Conservation (phyloP, 2,888 invertebrate species). For the Drosophila conformis region DNA sequence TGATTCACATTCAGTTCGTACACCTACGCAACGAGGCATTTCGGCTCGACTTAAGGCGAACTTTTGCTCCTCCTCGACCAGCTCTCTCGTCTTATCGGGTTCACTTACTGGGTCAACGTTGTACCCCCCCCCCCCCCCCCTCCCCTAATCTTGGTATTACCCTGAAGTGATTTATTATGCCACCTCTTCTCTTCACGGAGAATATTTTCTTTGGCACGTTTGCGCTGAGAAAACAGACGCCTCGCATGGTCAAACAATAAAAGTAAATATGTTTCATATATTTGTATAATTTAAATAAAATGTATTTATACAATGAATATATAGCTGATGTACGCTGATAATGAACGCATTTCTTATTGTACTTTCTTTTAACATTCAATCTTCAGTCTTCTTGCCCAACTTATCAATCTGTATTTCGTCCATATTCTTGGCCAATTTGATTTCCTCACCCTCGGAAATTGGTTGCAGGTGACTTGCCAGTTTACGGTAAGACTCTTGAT, state of each 20-base stretch:
- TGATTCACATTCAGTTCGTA: conserved; percentile 10
- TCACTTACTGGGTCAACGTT: conserved; percentile 70
- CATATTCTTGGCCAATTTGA: not conserved
- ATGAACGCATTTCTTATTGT: conserved; percentile 9
- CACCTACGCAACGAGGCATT: conserved; percentile 49
- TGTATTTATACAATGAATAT: not conserved
- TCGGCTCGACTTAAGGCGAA: conserved; percentile 60
- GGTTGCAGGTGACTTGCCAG: not conserved
- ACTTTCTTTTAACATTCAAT: not conserved
- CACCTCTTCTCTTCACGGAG: conserved; percentile 16
- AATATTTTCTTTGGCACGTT: conserved; percentile 67
- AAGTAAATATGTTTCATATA: conserved; percentile 3
- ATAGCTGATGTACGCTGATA: conserved; percentile 6
- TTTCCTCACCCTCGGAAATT: not conserved
- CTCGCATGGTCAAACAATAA: conserved; percentile 41
- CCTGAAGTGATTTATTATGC: conserved; percentile 55
- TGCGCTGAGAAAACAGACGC: conserved; percentile 48
- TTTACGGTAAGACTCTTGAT: not conserved
- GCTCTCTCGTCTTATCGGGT: conserved; percentile 47
- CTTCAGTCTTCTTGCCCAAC: not conserved
- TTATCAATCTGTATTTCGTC: not conserved
- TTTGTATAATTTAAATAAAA: not conserved
- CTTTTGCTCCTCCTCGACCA: conserved; percentile 32
- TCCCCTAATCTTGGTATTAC: too few species aligned
- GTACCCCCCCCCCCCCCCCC: conserved; percentile 15